Evolutionary conservation across 2,113 vertebrate species (phyloP).

Genomic region (Thunnus thynnus): DNA sequence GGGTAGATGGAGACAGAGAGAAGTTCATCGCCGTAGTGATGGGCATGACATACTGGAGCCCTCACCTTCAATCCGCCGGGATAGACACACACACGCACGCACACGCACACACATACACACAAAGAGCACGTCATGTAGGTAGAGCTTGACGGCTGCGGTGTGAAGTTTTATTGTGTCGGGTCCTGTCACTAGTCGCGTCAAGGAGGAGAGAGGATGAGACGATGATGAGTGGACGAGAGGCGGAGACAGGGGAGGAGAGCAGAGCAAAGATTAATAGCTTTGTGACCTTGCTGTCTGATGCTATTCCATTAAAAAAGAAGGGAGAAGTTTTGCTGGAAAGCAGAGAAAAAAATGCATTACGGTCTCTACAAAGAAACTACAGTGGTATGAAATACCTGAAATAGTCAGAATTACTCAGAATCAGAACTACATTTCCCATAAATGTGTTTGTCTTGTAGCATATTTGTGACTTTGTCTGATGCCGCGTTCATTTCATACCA

Average conservation of each 20-base stretch:
- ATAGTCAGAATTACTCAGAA: too few species aligned
- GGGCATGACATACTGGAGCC: not conserved
- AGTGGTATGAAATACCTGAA: too few species aligned
- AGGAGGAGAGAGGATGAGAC: not conserved
- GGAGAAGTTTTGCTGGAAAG: not conserved
- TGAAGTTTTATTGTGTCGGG: slow-evolving; percentile 35
- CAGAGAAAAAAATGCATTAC: not conserved
- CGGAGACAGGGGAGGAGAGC: not conserved
- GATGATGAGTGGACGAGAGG: not conserved
- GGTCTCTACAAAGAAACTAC: not conserved
- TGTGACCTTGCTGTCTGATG: slow-evolving; percentile 19
- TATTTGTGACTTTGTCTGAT: too few species aligned
- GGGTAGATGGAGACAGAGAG: not conserved
- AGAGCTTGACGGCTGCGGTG: slow-evolving; percentile 20
- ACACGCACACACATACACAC: slow-evolving; percentile 18
- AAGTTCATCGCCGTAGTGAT: not conserved
- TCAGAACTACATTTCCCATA: too few species aligned
- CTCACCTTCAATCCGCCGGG: slow-evolving; percentile 41
- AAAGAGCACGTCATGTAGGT: not conserved
- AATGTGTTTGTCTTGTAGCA: too few species aligned
- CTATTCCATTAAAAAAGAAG: not conserved
- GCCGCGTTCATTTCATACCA: too few species aligned
- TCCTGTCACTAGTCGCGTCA: slow-evolving; percentile 18
- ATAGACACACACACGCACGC: not conserved
- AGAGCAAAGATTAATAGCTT: slow-evolving; percentile 26